Evolutionary conservation across 2,797 vertebrate species (phyloP).

Genomic region (Acrocephalus scirpaceus): DNA sequence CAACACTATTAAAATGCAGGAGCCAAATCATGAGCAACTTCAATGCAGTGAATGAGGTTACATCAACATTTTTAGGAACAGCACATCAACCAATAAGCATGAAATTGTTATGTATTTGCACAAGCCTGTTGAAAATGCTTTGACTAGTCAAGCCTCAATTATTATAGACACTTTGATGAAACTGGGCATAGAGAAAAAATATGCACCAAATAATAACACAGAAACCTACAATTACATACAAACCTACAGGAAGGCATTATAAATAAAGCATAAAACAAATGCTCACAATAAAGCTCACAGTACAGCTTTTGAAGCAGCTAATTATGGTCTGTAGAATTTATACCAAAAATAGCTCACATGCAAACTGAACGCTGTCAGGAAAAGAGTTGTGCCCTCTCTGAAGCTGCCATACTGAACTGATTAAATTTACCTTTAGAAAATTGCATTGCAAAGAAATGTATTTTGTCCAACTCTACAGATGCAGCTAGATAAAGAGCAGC

Average conservation of each 20-base stretch:
- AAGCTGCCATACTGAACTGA: not conserved
- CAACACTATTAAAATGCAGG: not conserved
- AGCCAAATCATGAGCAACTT: not conserved
- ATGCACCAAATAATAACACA: fast-evolving
- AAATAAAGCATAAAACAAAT: not conserved
- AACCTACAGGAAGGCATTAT: not conserved
- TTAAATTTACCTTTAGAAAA: not conserved
- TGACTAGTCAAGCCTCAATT: not conserved
- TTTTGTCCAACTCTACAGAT: not conserved
- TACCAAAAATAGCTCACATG: not conserved
- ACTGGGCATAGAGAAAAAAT: not conserved
- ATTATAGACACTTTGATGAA: not conserved
- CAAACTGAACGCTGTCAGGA: not conserved
- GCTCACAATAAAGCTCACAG: not conserved
- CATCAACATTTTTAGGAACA: not conserved
- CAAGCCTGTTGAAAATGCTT: not conserved
- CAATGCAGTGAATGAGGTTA: not conserved
- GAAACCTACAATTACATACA: not conserved
- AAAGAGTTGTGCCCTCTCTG: not conserved
- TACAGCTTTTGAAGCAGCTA: not conserved
- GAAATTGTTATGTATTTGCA: not conserved
- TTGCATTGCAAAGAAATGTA: not conserved
- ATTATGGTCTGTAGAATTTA: not conserved
- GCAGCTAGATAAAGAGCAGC: not conserved
- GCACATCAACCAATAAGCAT: not conserved